These are phyloP conservation scores for Cryptus viduatorius DNA, from an alignment of 2,888 invertebrate species.

Conservation along the genomic window DNA sequence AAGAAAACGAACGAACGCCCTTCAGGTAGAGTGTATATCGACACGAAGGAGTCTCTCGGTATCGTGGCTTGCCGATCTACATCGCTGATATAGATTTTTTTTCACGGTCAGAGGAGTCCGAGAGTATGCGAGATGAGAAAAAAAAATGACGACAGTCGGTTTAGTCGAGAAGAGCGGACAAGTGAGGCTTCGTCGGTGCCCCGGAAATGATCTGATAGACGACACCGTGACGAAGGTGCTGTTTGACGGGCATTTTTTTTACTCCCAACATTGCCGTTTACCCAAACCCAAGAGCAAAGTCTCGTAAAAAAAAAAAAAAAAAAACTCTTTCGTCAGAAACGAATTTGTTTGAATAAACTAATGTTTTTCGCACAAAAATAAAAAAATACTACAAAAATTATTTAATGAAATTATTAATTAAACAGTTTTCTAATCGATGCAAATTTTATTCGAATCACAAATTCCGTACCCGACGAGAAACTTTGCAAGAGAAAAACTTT, in stretches of 20 bases:
- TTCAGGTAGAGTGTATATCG: constrained; percentile 41
- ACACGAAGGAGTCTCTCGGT: constrained; percentile 24
- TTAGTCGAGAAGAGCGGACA: constrained; percentile 36
- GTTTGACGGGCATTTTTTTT: constrained; percentile 34
- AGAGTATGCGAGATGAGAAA: constrained; percentile 30
- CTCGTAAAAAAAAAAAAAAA: neutral
- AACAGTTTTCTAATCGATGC: too few relatives aligned
- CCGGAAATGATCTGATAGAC: constrained; percentile 63
- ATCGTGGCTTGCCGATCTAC: constrained; percentile 54
- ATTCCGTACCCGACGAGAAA: too few relatives aligned
- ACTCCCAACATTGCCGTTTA: neutral
- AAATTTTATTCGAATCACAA: too few relatives aligned
- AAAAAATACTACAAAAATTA: neutral
- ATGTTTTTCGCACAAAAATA: neutral
- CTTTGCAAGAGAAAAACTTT: neutral
- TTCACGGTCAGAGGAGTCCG: constrained; percentile 50
- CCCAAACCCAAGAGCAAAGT: constrained; percentile 13
- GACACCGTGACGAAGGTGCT: constrained; percentile 60
- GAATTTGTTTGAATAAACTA: neutral
- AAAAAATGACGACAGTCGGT: constrained; percentile 56
- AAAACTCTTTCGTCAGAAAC: neutral
- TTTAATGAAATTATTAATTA: too few relatives aligned
- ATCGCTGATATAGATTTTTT: constrained; percentile 51
- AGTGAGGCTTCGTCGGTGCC: constrained; percentile 7
- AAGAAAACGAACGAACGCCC: constrained; percentile 15